Base-by-base conservation (phyloP, 2,113 vertebrate genomes). In the Alethe diademata region DNA sequence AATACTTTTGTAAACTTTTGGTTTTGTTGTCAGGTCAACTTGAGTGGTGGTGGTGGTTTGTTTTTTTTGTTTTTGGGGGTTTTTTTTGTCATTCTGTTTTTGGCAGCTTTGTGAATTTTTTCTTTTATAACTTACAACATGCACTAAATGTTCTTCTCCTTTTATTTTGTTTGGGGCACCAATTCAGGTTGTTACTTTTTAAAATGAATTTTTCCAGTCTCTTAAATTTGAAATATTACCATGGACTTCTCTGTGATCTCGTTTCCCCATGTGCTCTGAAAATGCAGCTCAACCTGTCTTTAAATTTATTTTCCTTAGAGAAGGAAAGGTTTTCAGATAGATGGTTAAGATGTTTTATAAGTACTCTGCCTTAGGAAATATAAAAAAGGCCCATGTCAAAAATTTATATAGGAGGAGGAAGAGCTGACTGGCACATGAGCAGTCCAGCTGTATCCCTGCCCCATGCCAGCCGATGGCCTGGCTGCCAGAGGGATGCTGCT, bases 141-240 rank as follows among this genome's bases (percentile, higher is more conserved):
- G 7, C 0, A 0, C 20, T 57, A 43, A 23, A 31, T 29, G 11
- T 33, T 24, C 19, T 29, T 18, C 29, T 11, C 29, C 24, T 12
- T 25, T 57, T 35, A 43, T 26, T 66, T 79, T 48, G 4, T 19
- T 31, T 62, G 9, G 9, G 62, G 29, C 8, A 28, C 11, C 9
- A 50, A 10, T 6, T 50, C 23, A 47, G 22, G 6, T 60, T 75
- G 5, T 53, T 81, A 23, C 9, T 24, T 74, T 83, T 61, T 62
- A 4, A 0, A 25, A 76, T 40, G 2, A 75, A 22, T 9, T n/a
- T 66, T 78, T n/a, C 9, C 17, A 25, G 29, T 56, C 9, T 83
- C 12, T 4, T 62, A 7, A 18, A 15, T 90, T 35, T 66, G n/a
- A 81, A 53, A n/a, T 2, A 8, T 19, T 90, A 16, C 29, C 1